Evolutionary conservation across 2,888 invertebrate genomes (phyloP), one percentile per base, ranked within the genome.

Genomic region (Nezara viridula): DNA sequence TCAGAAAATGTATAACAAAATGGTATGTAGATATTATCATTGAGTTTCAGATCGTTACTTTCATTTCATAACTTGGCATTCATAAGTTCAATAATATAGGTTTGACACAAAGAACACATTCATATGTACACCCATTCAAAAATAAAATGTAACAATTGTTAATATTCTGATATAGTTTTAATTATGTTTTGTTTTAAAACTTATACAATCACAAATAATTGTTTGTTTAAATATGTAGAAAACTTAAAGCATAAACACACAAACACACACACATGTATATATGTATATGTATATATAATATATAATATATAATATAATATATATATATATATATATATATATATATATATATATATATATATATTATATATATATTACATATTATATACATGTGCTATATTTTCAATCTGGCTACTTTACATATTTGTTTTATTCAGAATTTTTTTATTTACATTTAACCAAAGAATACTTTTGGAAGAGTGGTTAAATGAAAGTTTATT

Each of bases 91-190:
- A n/a, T 14, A 81, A 47, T 10, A 77, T 16, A 40, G n/a, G 44
- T 81, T 81, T 44, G 81, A 44, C 44, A 77, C 44, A n/a, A 81
- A 0, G 81, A n/a, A 44, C 44, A n/a, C 12, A 81, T 40, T 81
- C 44, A 47, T 89, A 90, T 89, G 90, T 88, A 90, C 90, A 90
- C 90, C 88, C 90, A 90, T 89, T 89, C 77, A 89, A 88, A 90
- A 90, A 88, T 87, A 88, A 81, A 89, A 86, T 89, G 88, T 88
- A 88, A 90, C 32, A 52, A 88, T 50, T 50, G 85, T 47, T 89
- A 85, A 27, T 86, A 66, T 86, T 24, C 24, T n/a, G 47, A 81
- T n/a, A 81, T 81, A 40, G n/a, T 10, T 40, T 37, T 77, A 37
- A 73, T 32, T 37, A 37, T 40, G 12, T 77, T 81, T 81, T 81